These are phyloP conservation scores for Lithophane socia DNA, from an alignment of 2,888 invertebrate species.

Conservation along the genomic window DNA sequence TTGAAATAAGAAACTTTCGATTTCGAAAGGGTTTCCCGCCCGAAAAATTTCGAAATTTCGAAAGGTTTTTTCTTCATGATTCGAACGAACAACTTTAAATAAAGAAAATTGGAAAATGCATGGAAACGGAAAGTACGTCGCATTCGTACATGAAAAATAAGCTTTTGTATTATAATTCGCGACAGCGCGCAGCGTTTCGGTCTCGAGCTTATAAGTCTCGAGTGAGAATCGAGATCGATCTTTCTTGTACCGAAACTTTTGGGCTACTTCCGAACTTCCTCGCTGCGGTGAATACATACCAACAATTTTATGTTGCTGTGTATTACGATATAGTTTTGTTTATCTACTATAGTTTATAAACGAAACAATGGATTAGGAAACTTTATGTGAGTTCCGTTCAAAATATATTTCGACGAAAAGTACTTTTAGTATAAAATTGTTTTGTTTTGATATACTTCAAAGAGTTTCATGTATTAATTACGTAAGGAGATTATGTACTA, in stretches of 20 bases:
- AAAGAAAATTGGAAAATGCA: slow-evolving; percentile 34
- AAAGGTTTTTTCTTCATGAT: slow-evolving; percentile 35
- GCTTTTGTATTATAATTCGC: slow-evolving; percentile 64
- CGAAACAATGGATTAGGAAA: slow-evolving; percentile 28
- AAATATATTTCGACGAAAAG: slow-evolving; percentile 24
- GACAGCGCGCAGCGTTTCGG: slow-evolving; percentile 49
- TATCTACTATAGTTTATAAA: slow-evolving; percentile 37
- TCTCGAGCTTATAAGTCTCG: slow-evolving; percentile 8
- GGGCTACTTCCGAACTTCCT: slow-evolving; percentile 64
- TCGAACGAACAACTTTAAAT: slow-evolving; percentile 32
- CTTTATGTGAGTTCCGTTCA: slow-evolving; percentile 30
- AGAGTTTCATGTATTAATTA: slow-evolving; percentile 12
- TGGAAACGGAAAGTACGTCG: slow-evolving; percentile 31
- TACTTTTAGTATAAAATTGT: slow-evolving; percentile 34
- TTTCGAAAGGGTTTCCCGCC: slow-evolving; percentile 22
- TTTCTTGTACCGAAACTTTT: slow-evolving; percentile 71
- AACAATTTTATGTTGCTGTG: slow-evolving; percentile 6
- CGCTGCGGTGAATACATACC: slow-evolving; percentile 42
- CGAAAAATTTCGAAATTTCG: too few species aligned
- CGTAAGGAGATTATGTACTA: neutral
- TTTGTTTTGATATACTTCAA: slow-evolving; percentile 31
- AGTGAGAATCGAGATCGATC: slow-evolving; percentile 66
- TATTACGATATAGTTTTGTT: slow-evolving; percentile 37
- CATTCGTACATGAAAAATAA: slow-evolving; percentile 46
- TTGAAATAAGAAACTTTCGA: slow-evolving; percentile 31